phyloP scores from a whole-genome alignment of 2,888 invertebrate species.

The Micoletzkya japonica region DNA sequence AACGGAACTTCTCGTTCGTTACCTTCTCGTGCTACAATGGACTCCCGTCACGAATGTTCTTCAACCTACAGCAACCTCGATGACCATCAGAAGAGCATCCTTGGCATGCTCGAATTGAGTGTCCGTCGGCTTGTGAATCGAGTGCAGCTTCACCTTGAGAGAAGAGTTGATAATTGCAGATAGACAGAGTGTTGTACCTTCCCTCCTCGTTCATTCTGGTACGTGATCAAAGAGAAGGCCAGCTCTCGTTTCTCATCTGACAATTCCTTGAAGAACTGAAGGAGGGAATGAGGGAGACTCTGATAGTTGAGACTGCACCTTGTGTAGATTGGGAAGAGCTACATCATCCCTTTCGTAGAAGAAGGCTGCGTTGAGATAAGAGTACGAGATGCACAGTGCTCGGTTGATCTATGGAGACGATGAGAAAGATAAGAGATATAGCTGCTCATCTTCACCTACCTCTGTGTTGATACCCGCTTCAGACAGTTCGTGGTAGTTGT shows the following conservation, averaged over 20 bases:
- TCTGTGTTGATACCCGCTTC: conserved; percentile 21
- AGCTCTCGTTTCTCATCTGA: conserved; percentile 80
- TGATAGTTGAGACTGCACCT: conserved; percentile 46
- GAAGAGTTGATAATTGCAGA: not conserved
- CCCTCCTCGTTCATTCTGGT: conserved; percentile 26
- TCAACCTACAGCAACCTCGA: conserved; percentile 6
- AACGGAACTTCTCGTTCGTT: conserved; percentile 18
- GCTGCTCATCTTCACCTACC: not conserved
- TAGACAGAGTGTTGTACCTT: conserved; percentile 20
- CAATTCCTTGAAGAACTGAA: conserved; percentile 68
- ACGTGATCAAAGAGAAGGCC: conserved; percentile 72
- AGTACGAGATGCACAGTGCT: conserved; percentile 16
- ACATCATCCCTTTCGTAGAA: conserved; percentile 79
- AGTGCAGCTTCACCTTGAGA: conserved; percentile 13
- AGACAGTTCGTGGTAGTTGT: conserved; percentile 26
- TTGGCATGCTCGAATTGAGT: conserved; percentile 18
- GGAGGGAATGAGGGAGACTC: not conserved
- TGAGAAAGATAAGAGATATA: not conserved
- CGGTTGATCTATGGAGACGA: conserved; percentile 15
- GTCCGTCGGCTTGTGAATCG: conserved; percentile 10
- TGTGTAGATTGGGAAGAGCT: conserved; percentile 70
- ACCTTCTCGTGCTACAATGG: conserved; percentile 23
- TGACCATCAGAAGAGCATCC: conserved; percentile 16
- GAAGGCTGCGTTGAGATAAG: conserved; percentile 23
- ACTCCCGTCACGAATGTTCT: not conserved